These are phyloP conservation scores for Porites australiensis DNA, from an alignment of 64 coral and sea anemone species.

Conservation along the genomic window DNA sequence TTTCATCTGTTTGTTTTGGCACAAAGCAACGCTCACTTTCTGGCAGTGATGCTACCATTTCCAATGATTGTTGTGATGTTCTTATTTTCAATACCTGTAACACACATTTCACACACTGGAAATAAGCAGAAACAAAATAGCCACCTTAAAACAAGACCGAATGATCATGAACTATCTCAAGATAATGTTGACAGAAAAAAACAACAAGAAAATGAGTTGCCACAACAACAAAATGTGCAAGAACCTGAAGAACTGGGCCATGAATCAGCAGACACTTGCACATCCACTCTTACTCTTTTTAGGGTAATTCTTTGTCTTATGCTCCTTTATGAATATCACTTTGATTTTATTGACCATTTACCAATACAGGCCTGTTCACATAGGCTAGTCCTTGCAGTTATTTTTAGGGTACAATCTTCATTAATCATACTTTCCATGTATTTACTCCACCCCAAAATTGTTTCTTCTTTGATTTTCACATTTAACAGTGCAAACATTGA, in stretches of 20 bases:
- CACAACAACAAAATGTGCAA: neutral
- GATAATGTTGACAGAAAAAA: neutral
- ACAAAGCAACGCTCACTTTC: neutral
- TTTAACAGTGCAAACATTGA: neutral
- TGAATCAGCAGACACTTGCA: neutral
- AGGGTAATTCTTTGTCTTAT: neutral
- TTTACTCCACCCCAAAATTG: conserved; percentile 19
- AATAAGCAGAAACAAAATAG: neutral
- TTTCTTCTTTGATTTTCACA: conserved; percentile 32
- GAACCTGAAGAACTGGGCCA: neutral
- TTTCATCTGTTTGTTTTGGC: neutral
- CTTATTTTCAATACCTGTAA: neutral
- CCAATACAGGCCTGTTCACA: neutral
- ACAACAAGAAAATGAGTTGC: neutral
- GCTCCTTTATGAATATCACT: conserved; percentile 12
- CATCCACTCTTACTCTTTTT: neutral
- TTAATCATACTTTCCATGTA: conserved; percentile 9
- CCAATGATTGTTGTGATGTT: neutral
- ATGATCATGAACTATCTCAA: too few relatives aligned
- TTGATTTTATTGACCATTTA: conserved; percentile 1
- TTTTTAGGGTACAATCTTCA: conserved; percentile 27
- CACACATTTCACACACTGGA: neutral
- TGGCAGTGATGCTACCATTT: conserved; percentile 19
- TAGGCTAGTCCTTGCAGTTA: neutral
- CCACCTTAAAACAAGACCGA: neutral